Evolutionary conservation across 2,113 vertebrate genomes (phyloP), one percentile per base, ranked within the genome.

Genomic region (Cariama cristata): DNA sequence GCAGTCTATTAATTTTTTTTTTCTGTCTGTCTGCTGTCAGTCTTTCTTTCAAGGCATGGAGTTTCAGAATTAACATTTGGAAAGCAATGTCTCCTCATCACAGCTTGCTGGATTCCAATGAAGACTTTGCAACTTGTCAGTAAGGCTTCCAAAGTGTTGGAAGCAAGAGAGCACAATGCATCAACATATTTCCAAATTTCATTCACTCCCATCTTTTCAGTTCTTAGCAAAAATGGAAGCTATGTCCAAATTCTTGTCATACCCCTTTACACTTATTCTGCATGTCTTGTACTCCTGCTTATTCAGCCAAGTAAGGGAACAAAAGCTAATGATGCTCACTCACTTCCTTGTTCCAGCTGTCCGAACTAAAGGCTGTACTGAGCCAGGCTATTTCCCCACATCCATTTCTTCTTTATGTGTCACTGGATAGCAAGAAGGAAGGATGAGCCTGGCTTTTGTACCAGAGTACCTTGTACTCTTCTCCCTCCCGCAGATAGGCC

Each of bases 91-190:
- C 74, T 86, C 79, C 89, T 95, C 87, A 92, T 94, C 67, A 87
- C 89, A 95, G 86, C 45, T 69, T 93, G 47, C 44, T 88, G 93
- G 82, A 87, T 96, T 94, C 68, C 74, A 73, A 1, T 64, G 68
- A 94, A 96, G 88, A 90, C 86, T 97, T 97, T 93, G 55, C 94
- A 97, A 71, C 77, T 93, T 96, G 90, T 96, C 93, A 94, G 67
- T 86, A 96, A 90, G 96, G 23, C 71, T 85, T 85, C 60, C 49
- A 71, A 93, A 92, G 62, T 66, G 56, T 93, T 93, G 83, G 68
- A 93, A 79, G 68, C 86, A 82, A 90, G 59, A 91, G 32, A 91
- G 59, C 59, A 92, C 79, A 95, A 83, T 80, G 24, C 64, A 85
- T 89, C 73, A 77, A 87, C 24, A 27, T 84, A 49, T 85, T 93